Evolutionary conservation across 2,797 vertebrate species (phyloP), one percentile per base, ranked within the genome.

Genomic region (Fratercula arctica): DNA sequence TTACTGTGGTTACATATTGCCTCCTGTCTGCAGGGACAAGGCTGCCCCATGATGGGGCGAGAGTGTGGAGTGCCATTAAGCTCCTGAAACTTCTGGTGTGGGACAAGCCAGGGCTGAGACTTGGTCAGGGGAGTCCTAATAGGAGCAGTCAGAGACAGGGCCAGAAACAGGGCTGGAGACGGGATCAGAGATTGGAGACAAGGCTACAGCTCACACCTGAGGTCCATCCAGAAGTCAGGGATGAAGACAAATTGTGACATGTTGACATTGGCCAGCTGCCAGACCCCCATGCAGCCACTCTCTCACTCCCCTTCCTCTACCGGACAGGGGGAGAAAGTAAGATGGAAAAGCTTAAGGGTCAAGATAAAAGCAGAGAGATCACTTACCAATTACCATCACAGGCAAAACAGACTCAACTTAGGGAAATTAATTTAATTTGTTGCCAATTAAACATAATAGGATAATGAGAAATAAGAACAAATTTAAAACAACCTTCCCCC

Each of bases 31-130:
- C 31, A 59, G 35, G 3, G 13, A 11, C 17, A 59, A 28, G 16
- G 29, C 7, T 53, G 8, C 21, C 12, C 13, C 16, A 6, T 19
- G 35, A 72, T 1, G 8, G 9, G 8, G 0, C 1, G 28, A 64
- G 28, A 3, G 2, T 35, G 10, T 19, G 6, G 6, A 4, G 5
- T 66, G 6, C 24, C 14, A 9, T 1, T 60, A 23, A 68, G 7
- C 3, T 12, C 11, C 31, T 80, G 46, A 80, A 56, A 73, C 4
- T 48, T 60, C 24, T 73, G 12, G 2, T 69, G 7, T 25, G 33
- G 16, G 16, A 23, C 6, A 70, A 85, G 15, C 11, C 28, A 50
- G 21, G 8, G 6, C 18, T 43, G 19, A 10, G 9, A 87, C 6
- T 5, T 29, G 33, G 10, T 75, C 18, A 35, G 6, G 26, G 19